These are phyloP conservation scores for Oxyruncus cristatus DNA, from an alignment of 2,113 vertebrate genomes.

Conservation along the genomic window DNA sequence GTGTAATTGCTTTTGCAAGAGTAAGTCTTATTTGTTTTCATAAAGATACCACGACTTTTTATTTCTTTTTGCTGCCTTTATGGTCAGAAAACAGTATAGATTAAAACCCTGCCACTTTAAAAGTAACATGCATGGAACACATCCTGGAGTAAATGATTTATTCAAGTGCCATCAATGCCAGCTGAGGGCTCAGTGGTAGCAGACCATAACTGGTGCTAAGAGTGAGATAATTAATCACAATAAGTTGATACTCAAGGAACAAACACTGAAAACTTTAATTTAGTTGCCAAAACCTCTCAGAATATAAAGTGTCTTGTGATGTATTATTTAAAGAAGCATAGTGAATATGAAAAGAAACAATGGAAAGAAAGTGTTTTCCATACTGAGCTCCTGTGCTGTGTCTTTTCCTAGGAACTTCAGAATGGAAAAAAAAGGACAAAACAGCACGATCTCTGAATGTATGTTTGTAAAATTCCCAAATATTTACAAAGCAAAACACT, in stretches of 20 bases:
- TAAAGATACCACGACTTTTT: neutral
- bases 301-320: neutral
- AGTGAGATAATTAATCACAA: constrained; percentile 21
- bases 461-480: neutral
- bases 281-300: constrained; percentile 16
- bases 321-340: constrained; percentile 37
- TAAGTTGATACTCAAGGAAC: constrained; percentile 7
- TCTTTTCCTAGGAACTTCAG: neutral
- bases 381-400: neutral
- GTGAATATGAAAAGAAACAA: neutral
- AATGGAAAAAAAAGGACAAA: neutral
- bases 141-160: constrained; percentile 6
- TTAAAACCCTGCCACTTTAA: constrained; percentile 14
- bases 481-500: constrained; percentile 26
- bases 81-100: neutral
- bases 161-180: neutral
- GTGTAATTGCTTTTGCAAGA: neutral
- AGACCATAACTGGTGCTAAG: neutral
- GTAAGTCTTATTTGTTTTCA: neutral
- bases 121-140: neutral
- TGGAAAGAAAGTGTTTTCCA: neutral
- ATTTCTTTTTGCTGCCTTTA: neutral
- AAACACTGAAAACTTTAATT: neutral
- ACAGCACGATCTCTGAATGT: neutral
- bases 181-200: neutral